Evolutionary conservation across 2,888 invertebrate genomes (phyloP), one percentile per base, ranked within the genome.

Genomic region (Polydrusus pterygomalis): DNA sequence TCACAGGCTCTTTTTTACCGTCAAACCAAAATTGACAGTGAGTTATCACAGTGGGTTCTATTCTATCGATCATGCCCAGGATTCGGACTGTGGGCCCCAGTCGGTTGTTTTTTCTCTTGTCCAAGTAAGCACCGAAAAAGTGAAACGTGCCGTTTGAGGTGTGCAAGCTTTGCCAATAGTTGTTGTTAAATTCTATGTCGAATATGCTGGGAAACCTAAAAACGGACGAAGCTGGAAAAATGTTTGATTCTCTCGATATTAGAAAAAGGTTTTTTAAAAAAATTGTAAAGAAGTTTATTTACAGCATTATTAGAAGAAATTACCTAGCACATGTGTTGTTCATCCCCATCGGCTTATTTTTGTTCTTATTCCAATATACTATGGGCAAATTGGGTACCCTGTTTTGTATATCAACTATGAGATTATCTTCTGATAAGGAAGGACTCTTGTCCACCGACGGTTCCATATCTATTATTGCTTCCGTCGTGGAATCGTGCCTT

Each of bases 21-120:
- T 95, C 95, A 88, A 94, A 97, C 97, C 96, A 97, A 81, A 97
- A 91, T 87, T 95, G 97, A 87, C 96, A 97, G 87, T 92, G 94
- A 8, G 95, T 96, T 81, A 91, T 91, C 25, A 95, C 91, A 70
- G 92, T 92, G 0, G 97, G 97, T 85, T 95, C 94, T 82, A 97
- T 95, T 77, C 96, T 91, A 88, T 97, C 94, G 85, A 97, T 96
- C 93, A 97, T 97, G 1, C 88, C 88, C 51, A 97, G 90, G 65
- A 97, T 92, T 51, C 97, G 91, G 49, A 96, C 93, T 0, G 95
- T 94, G 7, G 96, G 95, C 0, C 96, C 96, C 79, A 96, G 91
- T 65, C 92, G 89, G 70, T 96, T 96, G 77, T 93, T 89, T 80
- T 92, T 91, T 34, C 97, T 90, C 67, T 92, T 92, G 87, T 97